A percentile compares a stretch with the other conserved stretches of the same genome.
phyloP scores from a whole-genome alignment of 2,888 invertebrate genomes.

The Erynnis tages region DNA sequence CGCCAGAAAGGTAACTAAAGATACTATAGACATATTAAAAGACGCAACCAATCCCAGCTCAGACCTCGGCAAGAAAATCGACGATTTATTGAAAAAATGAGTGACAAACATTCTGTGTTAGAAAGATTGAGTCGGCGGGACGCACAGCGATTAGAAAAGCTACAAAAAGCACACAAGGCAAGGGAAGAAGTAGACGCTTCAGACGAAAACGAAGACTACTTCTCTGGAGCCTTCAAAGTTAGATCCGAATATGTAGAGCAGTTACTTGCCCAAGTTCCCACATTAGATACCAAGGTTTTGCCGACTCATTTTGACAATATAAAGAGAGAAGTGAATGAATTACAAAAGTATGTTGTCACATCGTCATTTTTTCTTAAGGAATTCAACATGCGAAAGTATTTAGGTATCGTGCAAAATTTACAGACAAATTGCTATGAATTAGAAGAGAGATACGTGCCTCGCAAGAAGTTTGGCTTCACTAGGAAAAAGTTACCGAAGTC shows the following conservation, averaged over 20 bases:
- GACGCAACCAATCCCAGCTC: constrained; percentile 70
- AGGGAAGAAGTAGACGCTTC: constrained; percentile 83
- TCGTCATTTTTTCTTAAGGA: constrained; percentile 90
- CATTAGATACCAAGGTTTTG: constrained; percentile 74
- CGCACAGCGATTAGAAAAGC: constrained; percentile 83
- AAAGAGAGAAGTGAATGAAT: constrained; percentile 86
- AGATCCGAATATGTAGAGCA: constrained; percentile 85
- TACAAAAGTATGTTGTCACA: constrained; percentile 90
- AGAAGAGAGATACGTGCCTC: constrained; percentile 88
- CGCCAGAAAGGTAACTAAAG: constrained; percentile 50
- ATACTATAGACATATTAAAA: constrained; percentile 65
- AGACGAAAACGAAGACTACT: constrained; percentile 86
- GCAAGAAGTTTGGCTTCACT: constrained; percentile 93
- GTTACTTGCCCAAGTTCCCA: constrained; percentile 76
- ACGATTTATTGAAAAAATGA: constrained; percentile 75
- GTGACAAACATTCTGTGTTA: constrained; percentile 66
- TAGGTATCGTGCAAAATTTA: constrained; percentile 86
- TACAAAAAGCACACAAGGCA: constrained; percentile 84
- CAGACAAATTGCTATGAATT: constrained; percentile 86
- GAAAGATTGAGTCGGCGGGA: constrained; percentile 80
- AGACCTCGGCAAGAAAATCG: constrained; percentile 67
- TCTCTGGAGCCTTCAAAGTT: constrained; percentile 85
- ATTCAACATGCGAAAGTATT: constrained; percentile 90
- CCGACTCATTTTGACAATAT: constrained; percentile 85
- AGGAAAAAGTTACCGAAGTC: constrained; percentile 83